Evolutionary conservation across 2,113 vertebrate genomes (phyloP), one percentile per base, ranked within the genome.

Genomic region (Azemiops feae): DNA sequence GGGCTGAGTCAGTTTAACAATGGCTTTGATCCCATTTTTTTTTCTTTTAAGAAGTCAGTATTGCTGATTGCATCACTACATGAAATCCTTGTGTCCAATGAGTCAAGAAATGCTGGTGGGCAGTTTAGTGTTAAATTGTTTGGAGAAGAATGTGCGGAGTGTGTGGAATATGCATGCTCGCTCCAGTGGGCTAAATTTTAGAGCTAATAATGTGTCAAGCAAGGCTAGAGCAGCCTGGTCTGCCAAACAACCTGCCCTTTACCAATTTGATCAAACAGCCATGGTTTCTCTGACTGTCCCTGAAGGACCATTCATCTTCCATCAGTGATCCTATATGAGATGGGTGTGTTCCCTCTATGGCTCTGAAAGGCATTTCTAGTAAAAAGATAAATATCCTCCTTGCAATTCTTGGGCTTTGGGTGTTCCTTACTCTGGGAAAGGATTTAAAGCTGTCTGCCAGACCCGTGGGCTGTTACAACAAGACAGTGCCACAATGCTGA

Each of bases 371-470:
- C 34, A 55, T 94, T 81, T 96, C 93, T 96, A 81, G 91, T 94
- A 93, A 94, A 96, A 93, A 96, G 94, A 91, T n/a, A 92, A 18
- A 85, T 96, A 96, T 97, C 97, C 96, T 96, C 92, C 88, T 74
- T 94, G 53, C 0, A 92, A 53, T 95, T 39, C 96, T 94, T 91
- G 95, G 97, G 94, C 96, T 95, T 96, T 96, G 97, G 97, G 97
- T 97, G 97, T 97, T 98, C 97, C 97, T 97, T n/a, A 88, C 95
- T 14, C 96, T 96, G 97, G 97, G 96, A 96, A 96, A 96, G 95
- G 94, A 95, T 97, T 97, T 97, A 98, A 98, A 97, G 95, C 94
- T 43, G 91, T 90, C 97, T 96, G 96, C 97, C 97, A 97, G 97
- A 97, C 96, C 95, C 58, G 94, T 92, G 95, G 94, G 95, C 96